Evolutionary conservation across 2,888 invertebrate species (phyloP).

Genomic region (Parelbella ahira): DNA sequence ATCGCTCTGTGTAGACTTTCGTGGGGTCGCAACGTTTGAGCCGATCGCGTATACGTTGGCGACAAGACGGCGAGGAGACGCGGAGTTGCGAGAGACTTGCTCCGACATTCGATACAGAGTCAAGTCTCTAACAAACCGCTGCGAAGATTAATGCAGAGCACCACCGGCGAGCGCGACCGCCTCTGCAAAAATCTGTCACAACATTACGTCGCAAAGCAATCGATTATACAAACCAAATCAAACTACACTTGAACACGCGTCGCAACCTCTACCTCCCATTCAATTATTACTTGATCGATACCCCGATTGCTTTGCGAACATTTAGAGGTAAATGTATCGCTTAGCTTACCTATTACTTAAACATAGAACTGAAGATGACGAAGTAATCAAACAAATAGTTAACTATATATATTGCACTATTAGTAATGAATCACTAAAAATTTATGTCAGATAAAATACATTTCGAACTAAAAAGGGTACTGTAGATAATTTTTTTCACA

Average conservation of each 20-base stretch:
- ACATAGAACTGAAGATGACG: neutral
- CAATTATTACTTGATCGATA: conserved; percentile 16
- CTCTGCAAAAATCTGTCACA: conserved; percentile 26
- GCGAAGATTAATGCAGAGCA: neutral
- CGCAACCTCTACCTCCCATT: neutral
- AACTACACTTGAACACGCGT: conserved; percentile 9
- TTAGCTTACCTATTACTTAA: conserved; percentile 11
- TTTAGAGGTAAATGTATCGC: neutral
- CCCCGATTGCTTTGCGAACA: conserved; percentile 16
- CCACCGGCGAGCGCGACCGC: conserved; percentile 1
- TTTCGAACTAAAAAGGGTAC: too few species aligned
- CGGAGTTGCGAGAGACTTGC: conserved; percentile 58
- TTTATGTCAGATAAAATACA: too few species aligned
- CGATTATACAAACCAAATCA: conserved; percentile 8
- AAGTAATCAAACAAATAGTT: neutral
- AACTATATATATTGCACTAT: too few species aligned
- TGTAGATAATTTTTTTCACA: too few species aligned
- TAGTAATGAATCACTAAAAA: too few species aligned
- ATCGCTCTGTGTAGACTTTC: conserved; percentile 67
- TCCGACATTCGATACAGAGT: conserved; percentile 58
- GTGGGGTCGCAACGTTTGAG: conserved; percentile 37
- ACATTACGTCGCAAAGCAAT: conserved; percentile 20
- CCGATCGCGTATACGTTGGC: conserved; percentile 20
- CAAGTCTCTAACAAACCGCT: conserved; percentile 59
- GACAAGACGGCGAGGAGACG: conserved; percentile 40